A percentile compares a stretch with the other conserved stretches of the same genome.
These are phyloP conservation scores for Euplexia lucipara DNA, from an alignment of 2,888 invertebrate species.

Conservation along the genomic window DNA sequence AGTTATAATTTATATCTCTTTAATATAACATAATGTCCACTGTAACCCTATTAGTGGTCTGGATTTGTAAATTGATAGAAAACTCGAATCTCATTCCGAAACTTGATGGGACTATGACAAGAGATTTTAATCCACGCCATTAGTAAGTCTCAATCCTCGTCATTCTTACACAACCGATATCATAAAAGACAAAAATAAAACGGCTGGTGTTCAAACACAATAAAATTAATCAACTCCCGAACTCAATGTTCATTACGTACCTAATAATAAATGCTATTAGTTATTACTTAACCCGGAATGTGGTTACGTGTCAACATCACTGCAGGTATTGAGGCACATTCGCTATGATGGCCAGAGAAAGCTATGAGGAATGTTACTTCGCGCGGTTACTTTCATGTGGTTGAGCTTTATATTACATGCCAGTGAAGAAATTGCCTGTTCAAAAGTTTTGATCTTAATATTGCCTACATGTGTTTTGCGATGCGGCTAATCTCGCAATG, in stretches of 20 bases:
- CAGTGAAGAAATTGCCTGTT: constrained; percentile 71
- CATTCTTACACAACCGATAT: background rate
- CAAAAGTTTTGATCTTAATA: constrained; percentile 58
- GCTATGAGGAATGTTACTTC: constrained; percentile 74
- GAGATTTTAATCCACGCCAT: background rate
- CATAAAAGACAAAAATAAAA: constrained; percentile 5
- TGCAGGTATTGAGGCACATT: constrained; percentile 59
- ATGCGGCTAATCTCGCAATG: constrained; percentile 33
- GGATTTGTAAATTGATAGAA: constrained; percentile 6
- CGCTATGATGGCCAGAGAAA: constrained; percentile 77
- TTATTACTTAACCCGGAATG: constrained; percentile 62
- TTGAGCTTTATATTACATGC: constrained; percentile 73
- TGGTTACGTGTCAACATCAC: constrained; percentile 65
- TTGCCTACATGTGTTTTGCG: constrained; percentile 50
- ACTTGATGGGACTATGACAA: background rate
- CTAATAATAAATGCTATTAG: constrained; percentile 34
- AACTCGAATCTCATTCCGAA: background rate
- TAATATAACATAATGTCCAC: constrained; percentile 18
- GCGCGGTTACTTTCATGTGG: constrained; percentile 81
- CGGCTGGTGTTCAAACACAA: background rate
- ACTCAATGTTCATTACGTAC: constrained; percentile 31
- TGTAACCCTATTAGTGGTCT: background rate
- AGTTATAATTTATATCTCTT: constrained; percentile 27
- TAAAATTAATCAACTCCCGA: constrained; percentile 25
- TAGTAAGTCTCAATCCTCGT: background rate